Conservation (phyloP, 2,797 vertebrate species). For the Adelosebastes latens region DNA sequence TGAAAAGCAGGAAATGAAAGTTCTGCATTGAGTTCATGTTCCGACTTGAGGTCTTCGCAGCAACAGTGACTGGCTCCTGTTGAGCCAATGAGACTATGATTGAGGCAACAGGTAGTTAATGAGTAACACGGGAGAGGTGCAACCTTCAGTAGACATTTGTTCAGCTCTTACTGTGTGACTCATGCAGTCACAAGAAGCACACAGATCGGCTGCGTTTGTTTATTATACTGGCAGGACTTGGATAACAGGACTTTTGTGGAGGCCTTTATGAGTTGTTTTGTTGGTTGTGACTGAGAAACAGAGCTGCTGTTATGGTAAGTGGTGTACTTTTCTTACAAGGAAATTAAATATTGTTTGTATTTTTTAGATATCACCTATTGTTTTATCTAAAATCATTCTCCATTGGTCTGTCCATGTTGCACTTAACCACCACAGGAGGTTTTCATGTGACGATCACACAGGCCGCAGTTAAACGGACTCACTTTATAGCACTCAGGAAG, state of each 20-base stretch:
- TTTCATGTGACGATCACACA: conserved; percentile 22
- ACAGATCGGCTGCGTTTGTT: conserved; percentile 20
- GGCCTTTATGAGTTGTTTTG: conserved; percentile 11
- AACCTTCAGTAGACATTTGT: conserved; percentile 70
- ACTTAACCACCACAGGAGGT: not conserved
- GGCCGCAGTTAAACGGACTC: not conserved
- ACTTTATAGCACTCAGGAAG: conserved; percentile 46
- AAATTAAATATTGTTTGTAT: not conserved
- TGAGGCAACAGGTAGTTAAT: conserved; percentile 73
- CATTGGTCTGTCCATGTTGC: not conserved
- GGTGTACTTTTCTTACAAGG: not conserved
- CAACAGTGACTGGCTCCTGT: conserved; percentile 23
- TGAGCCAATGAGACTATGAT: conserved; percentile 54
- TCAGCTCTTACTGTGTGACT: conserved; percentile 58
- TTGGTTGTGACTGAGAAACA: conserved; percentile 11
- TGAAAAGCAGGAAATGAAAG: conserved; percentile 42
- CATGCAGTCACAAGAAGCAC: conserved; percentile 19
- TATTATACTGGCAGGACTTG: conserved; percentile 19
- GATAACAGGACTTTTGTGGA: conserved; percentile 2
- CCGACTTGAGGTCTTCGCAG: not conserved
- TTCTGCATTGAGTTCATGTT: not conserved
- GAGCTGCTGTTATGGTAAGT: conserved; percentile 70
- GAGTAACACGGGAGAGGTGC: conserved; percentile 70
- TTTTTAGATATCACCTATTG: not conserved
- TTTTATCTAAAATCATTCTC: not conserved